Conservation (phyloP, 1,140 invertebrate genomes). For the Chymomyza costata region DNA sequence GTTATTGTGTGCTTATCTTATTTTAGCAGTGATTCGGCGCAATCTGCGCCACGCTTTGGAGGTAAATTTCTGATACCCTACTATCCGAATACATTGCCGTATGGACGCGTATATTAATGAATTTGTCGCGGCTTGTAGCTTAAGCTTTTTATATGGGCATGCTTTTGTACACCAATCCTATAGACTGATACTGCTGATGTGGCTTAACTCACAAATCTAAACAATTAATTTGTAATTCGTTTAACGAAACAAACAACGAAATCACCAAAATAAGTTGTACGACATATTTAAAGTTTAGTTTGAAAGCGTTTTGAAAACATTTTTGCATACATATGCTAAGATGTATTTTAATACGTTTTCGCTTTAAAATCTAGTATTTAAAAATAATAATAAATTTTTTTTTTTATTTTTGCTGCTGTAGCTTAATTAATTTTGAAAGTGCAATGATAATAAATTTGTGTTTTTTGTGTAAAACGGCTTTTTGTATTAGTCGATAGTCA, state of each 20-base stretch:
- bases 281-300: slow-evolving; percentile 16
- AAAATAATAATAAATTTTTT: no score
- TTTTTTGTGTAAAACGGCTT: no score
- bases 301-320: slow-evolving; percentile 57
- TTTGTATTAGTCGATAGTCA: no score
- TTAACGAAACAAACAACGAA: slow-evolving; percentile 47
- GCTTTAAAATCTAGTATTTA: not conserved
- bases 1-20: no score
- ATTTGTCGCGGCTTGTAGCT: slow-evolving; percentile 1
- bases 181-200: slow-evolving; percentile 63
- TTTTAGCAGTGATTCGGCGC: slow-evolving; percentile 62
- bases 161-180: slow-evolving; percentile 26
- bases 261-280: slow-evolving; percentile 53
- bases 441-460: no score
- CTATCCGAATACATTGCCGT: slow-evolving; percentile 67
- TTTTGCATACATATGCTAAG: slow-evolving; percentile 28
- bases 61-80: slow-evolving; percentile 73
- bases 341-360: slow-evolving; percentile 46
- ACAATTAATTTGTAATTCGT: slow-evolving; percentile 42
- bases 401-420: no score
- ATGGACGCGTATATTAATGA: slow-evolving; percentile 66
- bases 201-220: slow-evolving; percentile 30
- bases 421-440: no score
- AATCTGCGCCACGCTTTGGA: slow-evolving; percentile 64
- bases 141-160: slow-evolving; percentile 5